These are phyloP conservation scores for Pangasianodon hypophthalmus DNA, from an alignment of 2,113 vertebrate genomes.

Conservation along the genomic window DNA sequence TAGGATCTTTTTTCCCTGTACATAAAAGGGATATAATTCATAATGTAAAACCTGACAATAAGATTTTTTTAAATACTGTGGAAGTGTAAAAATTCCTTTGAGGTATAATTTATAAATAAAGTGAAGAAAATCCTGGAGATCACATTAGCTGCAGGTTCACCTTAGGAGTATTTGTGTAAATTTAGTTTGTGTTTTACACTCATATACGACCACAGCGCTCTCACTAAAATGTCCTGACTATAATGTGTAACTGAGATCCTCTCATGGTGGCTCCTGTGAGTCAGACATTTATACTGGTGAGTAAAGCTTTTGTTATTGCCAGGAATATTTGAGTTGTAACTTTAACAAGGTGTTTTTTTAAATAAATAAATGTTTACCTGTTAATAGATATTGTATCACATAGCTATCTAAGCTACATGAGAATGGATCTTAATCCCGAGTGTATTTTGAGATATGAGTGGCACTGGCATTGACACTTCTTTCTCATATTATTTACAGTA, in stretches of 20 bases:
- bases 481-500: neutral
- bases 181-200: neutral
- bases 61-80: conserved; percentile 1
- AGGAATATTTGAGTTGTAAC: neutral
- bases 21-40: conserved; percentile 8
- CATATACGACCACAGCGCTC: neutral
- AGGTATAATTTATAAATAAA: neutral
- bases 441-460: neutral
- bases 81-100: neutral
- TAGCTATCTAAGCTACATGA: neutral
- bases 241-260: neutral
- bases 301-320: neutral
- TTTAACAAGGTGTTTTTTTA: neutral
- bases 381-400: neutral
- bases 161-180: neutral
- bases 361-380: neutral
- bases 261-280: neutral
- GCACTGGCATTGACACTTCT: neutral
- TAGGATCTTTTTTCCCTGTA: conserved; percentile 23
- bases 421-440: neutral
- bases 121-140: neutral
- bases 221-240: neutral
- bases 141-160: neutral
- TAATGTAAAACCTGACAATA: conserved; percentile 8
- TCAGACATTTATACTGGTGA: too few relatives aligned